phyloP scores from a whole-genome alignment of 2,797 vertebrate genomes.

The Coreius guichenoti region DNA sequence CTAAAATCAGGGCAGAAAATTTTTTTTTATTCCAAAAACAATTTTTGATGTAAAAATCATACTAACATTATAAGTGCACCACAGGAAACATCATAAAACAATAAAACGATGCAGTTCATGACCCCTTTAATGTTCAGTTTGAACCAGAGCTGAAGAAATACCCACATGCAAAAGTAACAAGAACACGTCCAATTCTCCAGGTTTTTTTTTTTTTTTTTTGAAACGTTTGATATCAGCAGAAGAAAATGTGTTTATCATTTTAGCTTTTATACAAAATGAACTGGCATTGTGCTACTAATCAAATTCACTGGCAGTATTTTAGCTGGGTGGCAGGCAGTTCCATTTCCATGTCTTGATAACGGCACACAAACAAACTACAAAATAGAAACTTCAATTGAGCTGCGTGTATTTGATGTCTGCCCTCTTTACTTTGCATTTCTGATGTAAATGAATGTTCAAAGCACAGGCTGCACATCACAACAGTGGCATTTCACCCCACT shows the following conservation, averaged over 20 bases:
- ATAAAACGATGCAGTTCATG: too few species aligned
- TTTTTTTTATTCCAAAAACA: too few species aligned
- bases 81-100: too few species aligned
- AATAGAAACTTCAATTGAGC: slow-evolving; percentile 46
- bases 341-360: slow-evolving; percentile 37
- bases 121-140: background rate
- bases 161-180: background rate
- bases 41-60: too few species aligned
- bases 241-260: slow-evolving; percentile 31
- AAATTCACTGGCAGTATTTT: background rate
- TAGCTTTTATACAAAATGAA: slow-evolving; percentile 30
- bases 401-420: slow-evolving; percentile 56
- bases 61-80: too few species aligned
- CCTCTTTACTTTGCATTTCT: slow-evolving; percentile 45
- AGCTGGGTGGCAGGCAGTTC: slow-evolving; percentile 36
- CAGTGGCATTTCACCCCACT: slow-evolving; percentile 43
- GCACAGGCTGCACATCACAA: slow-evolving; percentile 35
- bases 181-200: background rate
- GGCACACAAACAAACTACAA: slow-evolving; percentile 6
- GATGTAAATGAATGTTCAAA: slow-evolving; percentile 55
- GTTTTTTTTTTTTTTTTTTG: background rate
- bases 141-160: background rate
- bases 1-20: too few species aligned
- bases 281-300: background rate
- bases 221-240: slow-evolving; percentile 3